Evolutionary conservation across 2,888 invertebrate species (phyloP), one percentile per base, ranked within the genome.

Genomic region (Pedicia rivosa): DNA sequence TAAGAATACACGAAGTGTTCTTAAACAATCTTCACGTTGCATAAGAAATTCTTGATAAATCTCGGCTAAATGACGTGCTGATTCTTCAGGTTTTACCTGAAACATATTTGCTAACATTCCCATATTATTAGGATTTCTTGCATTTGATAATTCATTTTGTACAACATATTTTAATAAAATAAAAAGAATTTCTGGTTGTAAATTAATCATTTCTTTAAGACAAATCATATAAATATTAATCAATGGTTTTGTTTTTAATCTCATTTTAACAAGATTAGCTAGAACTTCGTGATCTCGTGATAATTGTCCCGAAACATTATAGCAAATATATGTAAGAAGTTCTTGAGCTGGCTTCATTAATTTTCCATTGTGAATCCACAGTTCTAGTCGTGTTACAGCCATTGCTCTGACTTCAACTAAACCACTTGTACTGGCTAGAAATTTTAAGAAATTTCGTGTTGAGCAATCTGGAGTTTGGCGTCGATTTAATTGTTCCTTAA

Each of bases 281-380:
- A 95, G 76, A 31, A 88, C 83, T 52, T 73, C 72, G 47, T 70
- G 70, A 61, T 86, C 86, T 39, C 70, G 63, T 4, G 67, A 61
- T 14, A 71, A 71, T 37, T 72, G 69, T 34, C 72, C 69, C 13
- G 78, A 80, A 47, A 90, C 87, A 64, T 97, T 97, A 48, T 80
- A 76, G 56, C 92, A 94, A 45, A 95, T 73, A 50, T 84, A 79
- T 37, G 91, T 80, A 17, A 97, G 63, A 37, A 97, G 60, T 60
- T 95, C 95, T 57, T 92, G 91, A 0, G 91, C 91, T 15, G 82
- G 76, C 49, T 87, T 78, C 67, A 86, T 83, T 37, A 92, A 63
- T 68, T 95, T 97, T 42, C 92, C 91, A 55, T 94, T 94, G 57
- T 92, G 91, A 40, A 95, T 67, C 94, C 94, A 95, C 48, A 81